These are phyloP conservation scores for Sarcophaga subvicina DNA, from an alignment of 2,888 invertebrate species.

Conservation along the genomic window DNA sequence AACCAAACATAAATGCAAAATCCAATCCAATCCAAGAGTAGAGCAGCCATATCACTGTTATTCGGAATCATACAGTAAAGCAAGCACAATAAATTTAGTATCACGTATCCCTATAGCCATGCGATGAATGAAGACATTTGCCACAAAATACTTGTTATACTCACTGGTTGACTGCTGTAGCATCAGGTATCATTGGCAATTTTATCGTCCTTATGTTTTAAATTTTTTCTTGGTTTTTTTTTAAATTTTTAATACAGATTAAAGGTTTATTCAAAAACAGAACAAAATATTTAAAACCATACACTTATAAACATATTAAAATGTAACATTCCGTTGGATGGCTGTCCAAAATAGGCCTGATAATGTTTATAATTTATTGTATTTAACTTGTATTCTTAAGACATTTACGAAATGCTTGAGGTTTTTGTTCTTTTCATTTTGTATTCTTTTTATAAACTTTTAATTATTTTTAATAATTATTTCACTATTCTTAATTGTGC, in stretches of 20 bases:
- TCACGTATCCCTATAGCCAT: background rate
- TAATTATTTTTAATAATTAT: constrained; percentile 64
- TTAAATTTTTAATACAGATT: too few species aligned
- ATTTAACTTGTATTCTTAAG: constrained; percentile 40
- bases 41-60: too few species aligned
- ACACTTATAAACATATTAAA: constrained; percentile 57
- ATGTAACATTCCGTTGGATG: constrained; percentile 15
- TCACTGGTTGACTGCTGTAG: background rate
- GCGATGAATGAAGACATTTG: constrained; percentile 43
- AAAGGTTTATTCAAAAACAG: too few species aligned
- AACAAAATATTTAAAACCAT: constrained; percentile 42
- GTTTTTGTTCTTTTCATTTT: constrained; percentile 2
- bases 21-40: too few species aligned
- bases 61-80: background rate
- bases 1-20: constrained; percentile 27
- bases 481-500: background rate
- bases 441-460: constrained; percentile 36
- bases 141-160: constrained; percentile 1
- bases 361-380: constrained; percentile 65
- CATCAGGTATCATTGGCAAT: constrained; percentile 40
- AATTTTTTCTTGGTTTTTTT: constrained; percentile 8
- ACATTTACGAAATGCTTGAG: constrained; percentile 58
- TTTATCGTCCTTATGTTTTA: constrained; percentile 44
- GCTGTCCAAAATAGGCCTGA: constrained; percentile 47
- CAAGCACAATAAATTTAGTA: constrained; percentile 12